Conservation (phyloP, 2,113 vertebrate genomes). For the Dipodomys spectabilis region DNA sequence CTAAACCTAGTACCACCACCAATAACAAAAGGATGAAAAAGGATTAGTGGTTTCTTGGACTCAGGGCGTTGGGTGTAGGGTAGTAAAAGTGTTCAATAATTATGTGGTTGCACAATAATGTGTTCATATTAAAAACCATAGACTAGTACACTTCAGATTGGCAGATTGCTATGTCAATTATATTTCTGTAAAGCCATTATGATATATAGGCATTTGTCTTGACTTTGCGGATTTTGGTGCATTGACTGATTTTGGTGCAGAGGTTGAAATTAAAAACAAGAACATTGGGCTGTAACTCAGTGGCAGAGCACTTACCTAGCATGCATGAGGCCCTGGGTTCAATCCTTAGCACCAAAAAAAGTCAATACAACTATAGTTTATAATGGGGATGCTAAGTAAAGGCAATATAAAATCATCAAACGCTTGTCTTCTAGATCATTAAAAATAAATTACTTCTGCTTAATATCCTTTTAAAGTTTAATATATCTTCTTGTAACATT, state of each 20-base stretch:
- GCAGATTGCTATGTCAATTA: background rate
- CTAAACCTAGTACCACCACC: no score
- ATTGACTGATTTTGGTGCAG: slow-evolving; percentile 12
- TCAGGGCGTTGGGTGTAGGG: background rate
- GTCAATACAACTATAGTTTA: background rate
- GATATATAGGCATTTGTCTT: background rate
- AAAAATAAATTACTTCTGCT: slow-evolving; percentile 17
- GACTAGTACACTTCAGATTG: background rate
- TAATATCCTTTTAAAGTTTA: slow-evolving; percentile 16
- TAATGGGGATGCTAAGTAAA: background rate
- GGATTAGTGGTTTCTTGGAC: background rate
- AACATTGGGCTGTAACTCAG: background rate
- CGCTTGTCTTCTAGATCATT: background rate
- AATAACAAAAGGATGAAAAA: no score
- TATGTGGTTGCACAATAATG: background rate
- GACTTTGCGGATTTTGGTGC: slow-evolving; percentile 44
- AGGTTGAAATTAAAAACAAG: slow-evolving; percentile 47
- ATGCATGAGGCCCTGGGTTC: no score
- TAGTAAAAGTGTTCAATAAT: slow-evolving; percentile 5
- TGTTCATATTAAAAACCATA: background rate
- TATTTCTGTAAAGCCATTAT: background rate
- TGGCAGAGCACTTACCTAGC: no score
- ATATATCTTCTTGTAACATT: background rate
- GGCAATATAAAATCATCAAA: slow-evolving; percentile 1
- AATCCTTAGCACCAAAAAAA: no score